Evolutionary conservation across 2,797 vertebrate species (phyloP).

Genomic region (Manis javanica): DNA sequence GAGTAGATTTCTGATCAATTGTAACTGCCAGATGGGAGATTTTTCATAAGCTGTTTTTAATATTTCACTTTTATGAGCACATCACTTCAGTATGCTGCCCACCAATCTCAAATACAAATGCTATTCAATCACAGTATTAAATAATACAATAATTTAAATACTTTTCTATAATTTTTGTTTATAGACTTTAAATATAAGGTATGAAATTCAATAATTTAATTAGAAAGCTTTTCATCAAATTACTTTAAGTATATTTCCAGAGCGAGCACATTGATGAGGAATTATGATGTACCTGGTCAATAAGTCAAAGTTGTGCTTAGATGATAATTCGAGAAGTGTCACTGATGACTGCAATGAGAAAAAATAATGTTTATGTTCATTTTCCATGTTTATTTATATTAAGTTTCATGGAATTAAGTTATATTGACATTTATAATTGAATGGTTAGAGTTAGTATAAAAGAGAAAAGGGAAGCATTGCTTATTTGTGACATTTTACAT

Average conservation of each 20-base stretch:
- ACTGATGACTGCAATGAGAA: neutral
- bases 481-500: neutral
- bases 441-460: neutral
- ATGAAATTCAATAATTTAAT: conserved; percentile 77
- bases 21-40: conserved; percentile 84
- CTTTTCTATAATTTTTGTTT: conserved; percentile 79
- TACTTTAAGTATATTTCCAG: conserved; percentile 66
- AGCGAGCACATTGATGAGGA: conserved; percentile 46
- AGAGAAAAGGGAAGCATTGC: neutral
- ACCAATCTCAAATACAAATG: conserved; percentile 71
- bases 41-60: conserved; percentile 84
- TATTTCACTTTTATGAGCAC: conserved; percentile 85
- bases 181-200: conserved; percentile 70
- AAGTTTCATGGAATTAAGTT: conserved; percentile 58
- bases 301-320: conserved; percentile 45
- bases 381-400: conserved; percentile 47
- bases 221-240: conserved; percentile 75
- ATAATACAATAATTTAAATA: conserved; percentile 76
- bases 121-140: conserved; percentile 73
- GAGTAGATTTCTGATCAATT: conserved; percentile 80
- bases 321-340: conserved; percentile 54
- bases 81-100: conserved; percentile 84
- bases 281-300: conserved; percentile 36
- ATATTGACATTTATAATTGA: conserved; percentile 44
- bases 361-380: neutral